A percentile compares a stretch with the other conserved stretches of the same genome.
Evolutionary conservation across 2,797 vertebrate genomes (phyloP).

Genomic region (Myoxocephalus aenaeus): DNA sequence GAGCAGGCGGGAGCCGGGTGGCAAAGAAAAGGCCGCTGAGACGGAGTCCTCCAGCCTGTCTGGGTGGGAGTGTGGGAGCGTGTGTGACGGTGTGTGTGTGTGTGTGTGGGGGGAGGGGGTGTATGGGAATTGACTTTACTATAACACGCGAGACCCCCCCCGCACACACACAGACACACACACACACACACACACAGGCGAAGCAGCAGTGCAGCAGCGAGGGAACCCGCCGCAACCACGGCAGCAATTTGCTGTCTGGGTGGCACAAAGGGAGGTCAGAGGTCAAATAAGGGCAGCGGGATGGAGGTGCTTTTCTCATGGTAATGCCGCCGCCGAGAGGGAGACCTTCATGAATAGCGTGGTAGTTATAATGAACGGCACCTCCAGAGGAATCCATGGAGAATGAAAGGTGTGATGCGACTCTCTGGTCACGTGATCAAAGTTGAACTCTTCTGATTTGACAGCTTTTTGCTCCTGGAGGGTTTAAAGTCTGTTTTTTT

Average conservation of each 20-base stretch:
- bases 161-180: background rate
- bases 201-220: constrained; percentile 36
- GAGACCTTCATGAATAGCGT: constrained; percentile 18
- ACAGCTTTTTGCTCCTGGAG: background rate
- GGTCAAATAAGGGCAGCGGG: constrained; percentile 90
- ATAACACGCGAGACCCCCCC: constrained; percentile 70
- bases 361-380: constrained; percentile 11
- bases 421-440: no score
- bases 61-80: constrained; percentile 84
- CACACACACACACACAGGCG: background rate
- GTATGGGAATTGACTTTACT: constrained; percentile 79
- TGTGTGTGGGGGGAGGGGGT: constrained; percentile 47
- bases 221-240: constrained; percentile 62
- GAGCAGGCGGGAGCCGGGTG: constrained; percentile 70
- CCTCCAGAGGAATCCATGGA: constrained; percentile 9
- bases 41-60: constrained; percentile 82
- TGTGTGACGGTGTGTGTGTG: constrained; percentile 72
- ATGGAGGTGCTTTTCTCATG: constrained; percentile 88
- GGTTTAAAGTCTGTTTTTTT: no score
- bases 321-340: constrained; percentile 79
- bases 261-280: constrained; percentile 86
- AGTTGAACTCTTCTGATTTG: background rate
- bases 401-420: no score
- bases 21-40: constrained; percentile 80
- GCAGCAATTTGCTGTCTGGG: constrained; percentile 89